Evolutionary conservation across 1,140 invertebrate species (phyloP), one percentile per base, ranked within the genome.

Genomic region (Tetragnatha versicolor): DNA sequence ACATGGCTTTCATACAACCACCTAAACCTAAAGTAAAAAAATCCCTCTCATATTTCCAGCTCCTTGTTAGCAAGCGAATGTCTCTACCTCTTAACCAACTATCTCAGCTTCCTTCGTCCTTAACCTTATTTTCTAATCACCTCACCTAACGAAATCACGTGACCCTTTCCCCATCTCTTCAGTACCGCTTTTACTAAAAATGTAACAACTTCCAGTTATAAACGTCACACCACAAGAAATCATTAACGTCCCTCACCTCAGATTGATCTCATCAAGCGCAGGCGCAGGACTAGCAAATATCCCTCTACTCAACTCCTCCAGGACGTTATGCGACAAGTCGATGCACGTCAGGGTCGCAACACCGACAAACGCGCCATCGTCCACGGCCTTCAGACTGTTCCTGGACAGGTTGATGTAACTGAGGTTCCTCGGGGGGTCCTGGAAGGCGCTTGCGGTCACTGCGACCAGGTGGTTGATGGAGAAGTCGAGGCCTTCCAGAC

Each of bases 271-370:
- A 6, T 63, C 42, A 35, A 76, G 31, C 33, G 9, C 22, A 6
- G 17, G 47, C 2, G 72, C 72, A 3, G 72, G 72, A 2, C 58
- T 20, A 25, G 72, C 58, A n/a, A 76, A 76, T 6, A 76, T 27
- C 6, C 17, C 12, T 4, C 72, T 63, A 1, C 20, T 12, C 2
- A 76, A 10, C 2, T 27, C 7, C 14, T 65, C 45, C 42, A 76
- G 47, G n/a, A 76, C 58, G 22, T 76, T 76, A 25, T 76, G 72
- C 1, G 72, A 76, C 3, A 76, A 14, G 27, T 76, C 60, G 17
- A 76, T 14, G 12, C 25, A 49, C 12, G 33, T 76, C 17, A 76
- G 45, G 2, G 10, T 6, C 6, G 14, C 2, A 0, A 65, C 22
- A 27, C 37, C 14, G 9, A 25, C 14, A 14, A 76, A 76, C n/a